These are phyloP conservation scores for Beroe ovata DNA, from an alignment of 37 sponge, comb jelly and placozoan species.

Conservation along the genomic window DNA sequence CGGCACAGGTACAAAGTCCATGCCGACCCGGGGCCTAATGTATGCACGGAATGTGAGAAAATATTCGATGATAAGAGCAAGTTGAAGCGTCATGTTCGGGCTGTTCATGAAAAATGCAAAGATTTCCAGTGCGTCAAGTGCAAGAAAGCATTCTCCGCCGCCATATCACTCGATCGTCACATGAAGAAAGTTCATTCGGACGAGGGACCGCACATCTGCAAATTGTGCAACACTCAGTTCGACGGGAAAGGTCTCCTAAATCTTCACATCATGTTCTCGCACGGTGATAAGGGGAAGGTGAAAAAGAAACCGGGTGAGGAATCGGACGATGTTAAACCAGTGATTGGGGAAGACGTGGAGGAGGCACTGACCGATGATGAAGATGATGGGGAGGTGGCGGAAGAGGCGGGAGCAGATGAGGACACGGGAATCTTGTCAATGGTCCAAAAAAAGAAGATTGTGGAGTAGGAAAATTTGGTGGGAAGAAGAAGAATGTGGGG, in stretches of 20 bases:
- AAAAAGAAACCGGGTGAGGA: not conserved
- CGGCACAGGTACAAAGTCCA: constrained; percentile 61
- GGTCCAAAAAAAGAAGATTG: not conserved
- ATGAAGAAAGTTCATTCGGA: constrained; percentile 43
- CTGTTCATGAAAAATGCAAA: constrained; percentile 47
- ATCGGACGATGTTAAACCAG: not conserved
- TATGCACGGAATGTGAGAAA: constrained; percentile 63
- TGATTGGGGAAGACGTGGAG: not conserved
- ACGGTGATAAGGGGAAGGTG: not conserved
- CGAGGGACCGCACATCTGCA: constrained; percentile 54
- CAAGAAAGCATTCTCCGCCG: constrained; percentile 62
- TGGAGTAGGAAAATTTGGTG: not conserved
- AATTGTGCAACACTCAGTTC: constrained; percentile 27
- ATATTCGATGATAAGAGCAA: constrained; percentile 66
- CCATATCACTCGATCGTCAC: constrained; percentile 55
- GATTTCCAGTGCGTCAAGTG: constrained; percentile 33
- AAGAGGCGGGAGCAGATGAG: not conserved
- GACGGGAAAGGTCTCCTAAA: constrained; percentile 60
- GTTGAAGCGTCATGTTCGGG: constrained; percentile 56
- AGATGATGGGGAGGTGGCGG: not conserved
- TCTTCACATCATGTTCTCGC: constrained; percentile 64
- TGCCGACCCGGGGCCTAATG: constrained; percentile 59
- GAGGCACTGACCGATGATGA: not conserved
- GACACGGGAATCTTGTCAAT: not conserved
- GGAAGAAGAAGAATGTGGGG: not conserved